Base-by-base conservation (phyloP, 2,888 invertebrate species). In the Ashinkailepas kermadecensis region DNA sequence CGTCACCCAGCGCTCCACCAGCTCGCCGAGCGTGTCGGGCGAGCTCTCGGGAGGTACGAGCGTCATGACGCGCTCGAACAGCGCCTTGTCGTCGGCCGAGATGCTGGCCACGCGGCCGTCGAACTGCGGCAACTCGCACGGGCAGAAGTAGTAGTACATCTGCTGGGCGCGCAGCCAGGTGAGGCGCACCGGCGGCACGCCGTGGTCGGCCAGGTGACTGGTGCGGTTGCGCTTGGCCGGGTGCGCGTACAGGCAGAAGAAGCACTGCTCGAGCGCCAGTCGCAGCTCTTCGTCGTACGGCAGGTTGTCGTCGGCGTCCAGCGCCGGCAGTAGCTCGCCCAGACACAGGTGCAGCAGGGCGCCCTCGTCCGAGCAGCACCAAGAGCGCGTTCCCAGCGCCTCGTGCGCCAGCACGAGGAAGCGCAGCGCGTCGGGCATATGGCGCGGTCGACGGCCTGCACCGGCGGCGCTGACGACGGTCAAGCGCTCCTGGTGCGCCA, bases 231-330 rank as follows among this genome's bases (percentile, higher is more conserved):
- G 88, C 86, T 91, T 93, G 82, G 91, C 92, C 0, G 94, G 94
- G 88, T 94, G 93, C 1, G 93, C 93, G 87, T 93, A 97, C 3
- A 97, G 89, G 87, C 97, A 97, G 87, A 91, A 96, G 83, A 93
- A 90, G 83, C 92, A 91, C 88, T 97, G 97, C 86, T 97, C 97
- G 86, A 96, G 89, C 84, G 93, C 92, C 85, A 93, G 83, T n/a
- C 82, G 83, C 23, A 84, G 80, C 54, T 81, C 78, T 70, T 82
- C 80, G 65, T 74, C 65, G 80, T 83, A 82, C 39, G 82, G 83
- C 25, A 64, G 80, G 15, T 82, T 84, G 83, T 58, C 82, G 80
- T 13, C 82, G 81, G 67, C 85, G 25, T 84, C 83, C 62, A 86
- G 84, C 81, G 86, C 86, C 59, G 84, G 82, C 81, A 85, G 83